These are phyloP conservation scores for Alligator sinensis DNA, from an alignment of 2,113 vertebrate species.

Conservation along the genomic window DNA sequence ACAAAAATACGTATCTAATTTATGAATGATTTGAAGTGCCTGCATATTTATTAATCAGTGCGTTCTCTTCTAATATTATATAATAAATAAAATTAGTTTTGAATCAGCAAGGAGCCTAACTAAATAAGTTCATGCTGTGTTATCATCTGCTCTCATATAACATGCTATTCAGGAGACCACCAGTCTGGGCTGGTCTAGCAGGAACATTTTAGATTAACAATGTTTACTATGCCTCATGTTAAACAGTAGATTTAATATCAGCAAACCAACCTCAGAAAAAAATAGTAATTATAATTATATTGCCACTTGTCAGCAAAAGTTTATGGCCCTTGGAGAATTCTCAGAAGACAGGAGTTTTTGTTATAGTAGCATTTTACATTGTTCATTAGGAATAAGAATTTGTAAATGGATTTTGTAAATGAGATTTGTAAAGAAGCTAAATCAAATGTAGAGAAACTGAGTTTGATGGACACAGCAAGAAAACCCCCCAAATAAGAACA, in stretches of 20 bases:
- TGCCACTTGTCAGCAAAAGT: background rate
- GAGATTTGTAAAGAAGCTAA: background rate
- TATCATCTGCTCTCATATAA: conserved; percentile 76
- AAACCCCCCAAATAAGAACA: background rate
- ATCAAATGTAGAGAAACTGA: background rate
- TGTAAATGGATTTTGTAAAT: background rate
- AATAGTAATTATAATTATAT: background rate
- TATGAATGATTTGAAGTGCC: conserved; percentile 14
- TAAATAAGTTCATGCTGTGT: conserved; percentile 77
- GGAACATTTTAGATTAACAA: conserved; percentile 19
- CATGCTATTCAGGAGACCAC: conserved; percentile 10
- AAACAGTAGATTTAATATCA: conserved; percentile 17
- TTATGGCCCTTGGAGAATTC: background rate
- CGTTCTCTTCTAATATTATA: conserved; percentile 40
- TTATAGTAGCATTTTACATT: background rate
- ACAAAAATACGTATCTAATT: background rate
- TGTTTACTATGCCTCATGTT: background rate
- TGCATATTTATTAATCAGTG: conserved; percentile 53
- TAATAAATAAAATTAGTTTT: conserved; percentile 74
- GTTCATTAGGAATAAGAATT: background rate
- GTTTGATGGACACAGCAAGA: background rate
- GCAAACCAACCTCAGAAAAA: background rate
- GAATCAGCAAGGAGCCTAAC: conserved; percentile 72
- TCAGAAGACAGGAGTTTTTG: background rate
- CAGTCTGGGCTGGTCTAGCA: conserved; percentile 14